Evolutionary conservation across 2,888 invertebrate species (phyloP).

Genomic region (Notodromas monacha): DNA sequence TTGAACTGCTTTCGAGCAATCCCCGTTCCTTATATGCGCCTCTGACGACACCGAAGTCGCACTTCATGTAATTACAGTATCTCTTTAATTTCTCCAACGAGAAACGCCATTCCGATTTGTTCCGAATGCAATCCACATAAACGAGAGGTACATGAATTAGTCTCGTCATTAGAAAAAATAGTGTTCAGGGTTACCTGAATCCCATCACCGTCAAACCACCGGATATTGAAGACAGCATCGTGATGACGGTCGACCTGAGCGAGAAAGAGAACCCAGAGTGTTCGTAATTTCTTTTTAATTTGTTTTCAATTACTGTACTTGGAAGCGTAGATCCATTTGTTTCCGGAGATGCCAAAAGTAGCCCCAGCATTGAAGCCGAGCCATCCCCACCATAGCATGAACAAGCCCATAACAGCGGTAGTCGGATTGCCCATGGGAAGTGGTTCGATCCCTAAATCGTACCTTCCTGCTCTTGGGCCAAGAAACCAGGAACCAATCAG

Average conservation of each 20-base stretch:
- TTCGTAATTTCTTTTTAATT: neutral
- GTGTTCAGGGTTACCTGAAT: too few relatives aligned
- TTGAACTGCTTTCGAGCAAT: too few relatives aligned
- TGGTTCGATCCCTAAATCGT: constrained; percentile 36
- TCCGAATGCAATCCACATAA: too few relatives aligned
- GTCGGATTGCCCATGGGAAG: constrained; percentile 56
- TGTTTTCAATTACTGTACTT: neutral
- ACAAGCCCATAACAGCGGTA: constrained; percentile 61
- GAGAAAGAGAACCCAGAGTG: too few relatives aligned
- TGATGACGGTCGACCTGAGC: too few relatives aligned
- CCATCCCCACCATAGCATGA: constrained; percentile 91
- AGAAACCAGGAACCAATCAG: constrained; percentile 63
- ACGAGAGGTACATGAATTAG: too few relatives aligned
- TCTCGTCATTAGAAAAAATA: too few relatives aligned
- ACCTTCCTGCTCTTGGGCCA: constrained; percentile 46
- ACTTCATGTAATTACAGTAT: too few relatives aligned
- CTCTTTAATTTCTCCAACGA: too few relatives aligned
- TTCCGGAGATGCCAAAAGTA: constrained; percentile 31
- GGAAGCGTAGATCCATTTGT: constrained; percentile 55
- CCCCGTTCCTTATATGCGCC: too few relatives aligned
- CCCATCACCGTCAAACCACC: neutral
- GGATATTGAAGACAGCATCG: neutral
- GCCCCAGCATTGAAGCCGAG: constrained; percentile 67
- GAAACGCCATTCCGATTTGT: too few relatives aligned
- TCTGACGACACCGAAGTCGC: too few relatives aligned